A percentile compares a stretch with the other conserved stretches of the same genome.
Evolutionary conservation across 2,797 vertebrate species (phyloP).

Genomic region (Halcyon chelicuti): DNA sequence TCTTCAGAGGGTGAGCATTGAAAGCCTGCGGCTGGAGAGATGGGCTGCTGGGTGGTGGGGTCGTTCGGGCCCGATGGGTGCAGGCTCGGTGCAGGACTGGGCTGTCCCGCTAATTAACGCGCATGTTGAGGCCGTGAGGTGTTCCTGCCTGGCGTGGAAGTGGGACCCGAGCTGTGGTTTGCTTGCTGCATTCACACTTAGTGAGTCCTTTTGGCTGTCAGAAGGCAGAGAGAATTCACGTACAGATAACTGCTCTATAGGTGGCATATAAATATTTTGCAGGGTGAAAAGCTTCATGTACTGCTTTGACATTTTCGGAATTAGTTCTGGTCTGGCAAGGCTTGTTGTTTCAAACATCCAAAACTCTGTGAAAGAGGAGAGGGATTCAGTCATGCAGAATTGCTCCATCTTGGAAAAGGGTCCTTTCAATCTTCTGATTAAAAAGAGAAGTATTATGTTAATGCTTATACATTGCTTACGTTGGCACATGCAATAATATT

Average conservation of each 20-base stretch:
- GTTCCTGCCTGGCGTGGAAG: accelerated
- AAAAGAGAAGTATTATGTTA: not conserved
- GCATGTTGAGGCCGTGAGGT: accelerated
- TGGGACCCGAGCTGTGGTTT: not conserved
- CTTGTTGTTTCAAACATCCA: not conserved
- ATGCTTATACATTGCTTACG: not conserved
- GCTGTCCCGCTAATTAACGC: not conserved
- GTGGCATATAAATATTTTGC: not conserved
- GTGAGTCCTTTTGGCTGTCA: not conserved
- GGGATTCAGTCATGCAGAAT: not conserved
- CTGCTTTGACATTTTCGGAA: not conserved
- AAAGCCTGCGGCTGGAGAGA: not conserved
- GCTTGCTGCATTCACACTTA: not conserved
- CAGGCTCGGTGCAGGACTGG: not conserved
- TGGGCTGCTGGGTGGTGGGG: accelerated
- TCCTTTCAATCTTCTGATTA: not conserved
- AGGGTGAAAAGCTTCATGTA: not conserved
- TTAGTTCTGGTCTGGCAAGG: not conserved
- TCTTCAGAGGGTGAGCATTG: not conserved
- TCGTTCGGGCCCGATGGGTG: accelerated
- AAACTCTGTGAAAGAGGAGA: not conserved
- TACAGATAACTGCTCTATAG: not conserved
- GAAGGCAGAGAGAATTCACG: not conserved
- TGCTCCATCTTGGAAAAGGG: not conserved
- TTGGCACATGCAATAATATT: not conserved